Conservation (phyloP, 2,888 invertebrate species). For the Lepetodrilus schrolli region DNA sequence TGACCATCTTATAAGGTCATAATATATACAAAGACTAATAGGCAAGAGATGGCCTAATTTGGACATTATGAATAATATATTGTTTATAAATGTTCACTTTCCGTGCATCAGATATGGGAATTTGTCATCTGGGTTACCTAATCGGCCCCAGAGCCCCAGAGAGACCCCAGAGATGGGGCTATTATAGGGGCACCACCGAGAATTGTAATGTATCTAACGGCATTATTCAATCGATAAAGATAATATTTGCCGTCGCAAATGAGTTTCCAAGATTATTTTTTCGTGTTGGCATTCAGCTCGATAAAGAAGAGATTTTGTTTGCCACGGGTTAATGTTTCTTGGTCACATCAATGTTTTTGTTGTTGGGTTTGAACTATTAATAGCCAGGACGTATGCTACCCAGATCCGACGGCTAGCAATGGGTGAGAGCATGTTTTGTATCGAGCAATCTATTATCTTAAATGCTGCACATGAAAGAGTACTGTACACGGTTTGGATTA, state of each 20-base stretch:
- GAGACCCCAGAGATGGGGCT: not conserved
- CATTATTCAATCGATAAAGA: conserved; percentile 24
- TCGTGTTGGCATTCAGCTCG: conserved; percentile 21
- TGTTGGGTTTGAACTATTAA: too few relatives aligned
- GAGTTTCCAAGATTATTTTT: conserved; percentile 12
- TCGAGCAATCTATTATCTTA: conserved; percentile 11
- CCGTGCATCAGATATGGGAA: too few relatives aligned
- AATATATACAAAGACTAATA: too few relatives aligned
- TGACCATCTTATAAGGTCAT: too few relatives aligned
- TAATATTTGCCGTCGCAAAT: conserved; percentile 26
- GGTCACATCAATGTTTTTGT: not conserved
- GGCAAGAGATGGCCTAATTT: too few relatives aligned
- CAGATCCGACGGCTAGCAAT: too few relatives aligned
- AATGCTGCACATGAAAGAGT: too few relatives aligned
- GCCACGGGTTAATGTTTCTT: not conserved
- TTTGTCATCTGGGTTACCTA: not conserved
- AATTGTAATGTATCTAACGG: conserved; percentile 17
- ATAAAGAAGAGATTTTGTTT: conserved; percentile 25
- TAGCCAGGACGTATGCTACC: too few relatives aligned
- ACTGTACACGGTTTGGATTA: too few relatives aligned
- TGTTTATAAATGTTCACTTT: too few relatives aligned
- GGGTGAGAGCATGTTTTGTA: too few relatives aligned
- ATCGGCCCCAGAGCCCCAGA: not conserved
- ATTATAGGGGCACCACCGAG: not conserved
- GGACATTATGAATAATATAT: too few relatives aligned